Evolutionary conservation across 2,888 invertebrate species (phyloP), one percentile per base, ranked within the genome.

Genomic region (Cantharis rufa): DNA sequence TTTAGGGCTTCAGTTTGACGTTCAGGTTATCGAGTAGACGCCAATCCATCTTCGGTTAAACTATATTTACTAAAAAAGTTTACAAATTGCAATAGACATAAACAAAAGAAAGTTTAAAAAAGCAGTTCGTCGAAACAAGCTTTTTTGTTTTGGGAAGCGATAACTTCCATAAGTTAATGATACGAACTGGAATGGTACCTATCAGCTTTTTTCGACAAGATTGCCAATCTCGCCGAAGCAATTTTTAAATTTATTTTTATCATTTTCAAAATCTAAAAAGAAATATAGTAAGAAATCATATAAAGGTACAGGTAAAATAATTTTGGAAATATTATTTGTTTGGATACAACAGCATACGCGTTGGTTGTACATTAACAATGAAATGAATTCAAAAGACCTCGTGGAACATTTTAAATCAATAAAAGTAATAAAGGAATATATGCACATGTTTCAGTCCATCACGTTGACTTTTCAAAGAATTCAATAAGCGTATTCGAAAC

Each of bases 401-500:
- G 28, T 64, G 63, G 62, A 70, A 78, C 70, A 75, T 69, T 72
- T 73, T 62, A 75, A 75, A 78, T 78, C 78, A 72, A 78, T 78
- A 78, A 86, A 86, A 86, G 86, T 85, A 87, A 87, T 87, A 87
- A 86, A 84, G 82, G 79, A 84, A 84, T 84, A 86, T 85, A 84
- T 85, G 86, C 85, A 84, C 86, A 84, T 86, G 85, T 86, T 84
- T 84, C 84, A 84, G 85, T 86, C 86, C 86, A 86, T 86, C 86
- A 85, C 83, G 82, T 83, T 83, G 84, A 84, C 84, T 84, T 85
- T 84, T 84, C 82, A 79, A 83, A 84, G 84, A 85, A 86, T 86
- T 85, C 85, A 86, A 86, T 86, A 86, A 86, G 83, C 72, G 72
- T 72, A 78, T 72, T 83, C 84, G 83, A 78, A 83, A 78, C 83